These are phyloP conservation scores for Neolamprologus variostigma DNA, from an alignment of 2,113 vertebrate genomes.

Conservation along the genomic window DNA sequence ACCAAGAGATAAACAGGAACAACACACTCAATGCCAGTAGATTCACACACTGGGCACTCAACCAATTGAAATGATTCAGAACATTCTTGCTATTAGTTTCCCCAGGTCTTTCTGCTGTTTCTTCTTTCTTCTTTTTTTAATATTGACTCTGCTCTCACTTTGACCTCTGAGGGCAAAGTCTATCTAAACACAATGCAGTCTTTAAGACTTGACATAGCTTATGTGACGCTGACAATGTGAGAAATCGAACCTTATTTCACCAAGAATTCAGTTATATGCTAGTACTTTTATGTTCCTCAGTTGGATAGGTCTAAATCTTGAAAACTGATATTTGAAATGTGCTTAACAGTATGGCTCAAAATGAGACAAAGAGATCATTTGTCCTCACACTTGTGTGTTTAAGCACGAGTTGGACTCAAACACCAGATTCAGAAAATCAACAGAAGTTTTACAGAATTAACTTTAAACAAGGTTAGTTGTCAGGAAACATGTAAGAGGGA, in stretches of 20 bases:
- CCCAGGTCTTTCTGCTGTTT: neutral
- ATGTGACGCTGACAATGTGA: neutral
- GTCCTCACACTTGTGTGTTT: neutral
- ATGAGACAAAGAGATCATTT: neutral
- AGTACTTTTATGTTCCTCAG: neutral
- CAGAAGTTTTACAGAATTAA: neutral
- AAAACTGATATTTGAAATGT: neutral
- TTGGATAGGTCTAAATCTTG: neutral
- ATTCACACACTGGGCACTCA: neutral
- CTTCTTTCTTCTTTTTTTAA: neutral
- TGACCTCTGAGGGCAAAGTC: neutral
- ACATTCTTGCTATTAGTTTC: neutral
- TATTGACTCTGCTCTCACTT: neutral
- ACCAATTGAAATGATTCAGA: slow-evolving; percentile 10
- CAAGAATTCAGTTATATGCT: neutral
- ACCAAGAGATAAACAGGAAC: neutral
- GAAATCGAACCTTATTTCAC: neutral
- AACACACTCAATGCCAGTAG: neutral
- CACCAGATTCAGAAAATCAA: neutral
- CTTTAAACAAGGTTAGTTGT: neutral
- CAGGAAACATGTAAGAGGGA: neutral
- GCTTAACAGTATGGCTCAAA: neutral
- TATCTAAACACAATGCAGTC: neutral
- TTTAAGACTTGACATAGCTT: neutral
- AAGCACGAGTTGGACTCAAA: neutral